These are phyloP conservation scores for Oenanthe oenanthe DNA, from an alignment of 2,113 vertebrate species.

Conservation along the genomic window DNA sequence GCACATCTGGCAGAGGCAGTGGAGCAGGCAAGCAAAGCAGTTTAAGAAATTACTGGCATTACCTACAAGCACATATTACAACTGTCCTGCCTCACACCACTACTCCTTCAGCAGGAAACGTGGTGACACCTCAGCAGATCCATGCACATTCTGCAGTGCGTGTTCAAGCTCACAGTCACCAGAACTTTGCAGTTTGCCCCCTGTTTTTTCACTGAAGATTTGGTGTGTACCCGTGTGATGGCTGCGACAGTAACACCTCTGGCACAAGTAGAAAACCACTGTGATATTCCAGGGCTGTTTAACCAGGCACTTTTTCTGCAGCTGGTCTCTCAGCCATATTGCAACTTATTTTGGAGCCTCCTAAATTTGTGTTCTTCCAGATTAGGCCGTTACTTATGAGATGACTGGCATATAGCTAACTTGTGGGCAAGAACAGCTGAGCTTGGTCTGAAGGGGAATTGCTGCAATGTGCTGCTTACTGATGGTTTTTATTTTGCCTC, in stretches of 20 bases:
- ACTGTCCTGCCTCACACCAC: not conserved
- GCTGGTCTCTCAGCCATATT: not conserved
- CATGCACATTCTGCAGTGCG: not conserved
- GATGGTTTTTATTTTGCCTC: not conserved
- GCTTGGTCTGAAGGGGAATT: not conserved
- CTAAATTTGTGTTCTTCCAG: not conserved
- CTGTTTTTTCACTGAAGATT: not conserved
- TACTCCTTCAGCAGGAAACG: not conserved
- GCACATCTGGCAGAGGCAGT: not conserved
- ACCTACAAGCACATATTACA: not conserved
- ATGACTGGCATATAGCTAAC: not conserved
- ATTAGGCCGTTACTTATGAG: not conserved
- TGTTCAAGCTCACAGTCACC: not conserved
- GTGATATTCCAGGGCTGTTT: not conserved
- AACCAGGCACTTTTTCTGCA: not conserved
- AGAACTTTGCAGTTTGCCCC: not conserved
- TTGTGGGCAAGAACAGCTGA: not conserved
- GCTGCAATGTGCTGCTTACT: not conserved
- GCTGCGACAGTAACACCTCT: fast-evolving
- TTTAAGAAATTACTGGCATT: not conserved
- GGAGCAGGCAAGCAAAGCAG: not conserved
- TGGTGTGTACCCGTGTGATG: fast-evolving
- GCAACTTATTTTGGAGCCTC: not conserved
- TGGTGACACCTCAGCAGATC: not conserved
- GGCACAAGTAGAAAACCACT: not conserved